Percentiles rank a stretch among this genome's conserved stretches.
phyloP scores from a whole-genome alignment of 1,140 invertebrate genomes.

The Callitettix versicolor region DNA sequence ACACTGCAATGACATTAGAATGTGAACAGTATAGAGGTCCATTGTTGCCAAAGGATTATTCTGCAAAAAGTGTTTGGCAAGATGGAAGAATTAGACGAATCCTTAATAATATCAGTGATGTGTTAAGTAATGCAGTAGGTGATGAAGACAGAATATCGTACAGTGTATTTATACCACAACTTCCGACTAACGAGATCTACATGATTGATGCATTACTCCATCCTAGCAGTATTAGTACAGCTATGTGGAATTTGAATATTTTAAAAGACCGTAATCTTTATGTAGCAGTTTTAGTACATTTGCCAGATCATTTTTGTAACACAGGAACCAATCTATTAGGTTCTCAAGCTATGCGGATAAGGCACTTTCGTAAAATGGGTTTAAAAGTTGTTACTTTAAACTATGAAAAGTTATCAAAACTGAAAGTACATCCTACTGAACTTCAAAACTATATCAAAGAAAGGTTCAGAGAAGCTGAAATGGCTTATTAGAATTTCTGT shows the following conservation, averaged over 20 bases:
- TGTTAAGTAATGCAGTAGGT: conserved; percentile 33
- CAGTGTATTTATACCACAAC: conserved; percentile 38
- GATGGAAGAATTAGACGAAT: conserved; percentile 44
- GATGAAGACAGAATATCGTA: conserved; percentile 36
- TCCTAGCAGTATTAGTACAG: conserved; percentile 20
- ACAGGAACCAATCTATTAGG: conserved; percentile 44
- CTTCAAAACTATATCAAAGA: conserved; percentile 36
- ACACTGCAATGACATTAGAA: conserved; percentile 52
- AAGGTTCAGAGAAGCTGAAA: conserved; percentile 16
- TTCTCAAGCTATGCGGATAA: conserved; percentile 47
- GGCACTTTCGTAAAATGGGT: conserved; percentile 48
- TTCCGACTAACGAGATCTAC: conserved; percentile 47
- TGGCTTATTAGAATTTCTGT: too few species aligned
- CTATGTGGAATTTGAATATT: conserved; percentile 13
- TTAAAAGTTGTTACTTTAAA: conserved; percentile 50
- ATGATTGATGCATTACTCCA: conserved; percentile 50
- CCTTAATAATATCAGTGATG: conserved; percentile 36
- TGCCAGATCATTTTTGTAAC: conserved; percentile 53
- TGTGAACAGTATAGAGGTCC: conserved; percentile 46
- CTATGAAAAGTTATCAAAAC: conserved; percentile 39
- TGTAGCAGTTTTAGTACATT: conserved; percentile 46
- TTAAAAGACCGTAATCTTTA: conserved; percentile 32
- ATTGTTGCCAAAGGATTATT: conserved; percentile 42
- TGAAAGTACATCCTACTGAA: conserved; percentile 32
- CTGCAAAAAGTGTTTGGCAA: conserved; percentile 34